A percentile compares a stretch with the other conserved stretches of the same genome.
Evolutionary conservation across 2,797 vertebrate genomes (phyloP).

Genomic region (Anas capensis): DNA sequence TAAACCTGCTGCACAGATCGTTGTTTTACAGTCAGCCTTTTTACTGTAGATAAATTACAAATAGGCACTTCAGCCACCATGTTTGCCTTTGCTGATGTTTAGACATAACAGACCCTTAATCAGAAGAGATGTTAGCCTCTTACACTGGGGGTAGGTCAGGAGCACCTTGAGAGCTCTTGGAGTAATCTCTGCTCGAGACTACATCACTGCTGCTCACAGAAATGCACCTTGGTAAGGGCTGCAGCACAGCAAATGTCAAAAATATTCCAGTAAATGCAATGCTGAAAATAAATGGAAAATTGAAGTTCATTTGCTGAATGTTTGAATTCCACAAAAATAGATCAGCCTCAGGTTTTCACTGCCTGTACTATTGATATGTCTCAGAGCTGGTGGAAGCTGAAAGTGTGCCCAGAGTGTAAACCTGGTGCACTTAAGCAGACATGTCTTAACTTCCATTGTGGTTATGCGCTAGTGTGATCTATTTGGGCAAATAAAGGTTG

Average conservation of each 20-base stretch:
- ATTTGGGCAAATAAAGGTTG: not conserved
- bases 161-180: not conserved
- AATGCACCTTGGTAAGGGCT: not conserved
- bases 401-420: not conserved
- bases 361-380: not conserved
- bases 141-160: not conserved
- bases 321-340: not conserved
- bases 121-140: not conserved
- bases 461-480: not conserved
- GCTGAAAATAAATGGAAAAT: not conserved
- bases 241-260: rapidly evolving
- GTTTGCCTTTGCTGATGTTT: not conserved
- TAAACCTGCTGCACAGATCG: slow-evolving; percentile 8
- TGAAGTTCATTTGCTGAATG: not conserved
- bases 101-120: not conserved
- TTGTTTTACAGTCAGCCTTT: slow-evolving; percentile 7
- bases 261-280: rapidly evolving
- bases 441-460: not conserved
- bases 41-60: not conserved
- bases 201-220: not conserved
- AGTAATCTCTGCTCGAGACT: not conserved
- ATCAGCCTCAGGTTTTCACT: not conserved
- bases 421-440: rapidly evolving
- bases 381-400: not conserved
- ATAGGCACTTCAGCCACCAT: too few relatives aligned